Evolutionary conservation across 2,888 invertebrate genomes (phyloP).

Genomic region (Eristalis tenax): DNA sequence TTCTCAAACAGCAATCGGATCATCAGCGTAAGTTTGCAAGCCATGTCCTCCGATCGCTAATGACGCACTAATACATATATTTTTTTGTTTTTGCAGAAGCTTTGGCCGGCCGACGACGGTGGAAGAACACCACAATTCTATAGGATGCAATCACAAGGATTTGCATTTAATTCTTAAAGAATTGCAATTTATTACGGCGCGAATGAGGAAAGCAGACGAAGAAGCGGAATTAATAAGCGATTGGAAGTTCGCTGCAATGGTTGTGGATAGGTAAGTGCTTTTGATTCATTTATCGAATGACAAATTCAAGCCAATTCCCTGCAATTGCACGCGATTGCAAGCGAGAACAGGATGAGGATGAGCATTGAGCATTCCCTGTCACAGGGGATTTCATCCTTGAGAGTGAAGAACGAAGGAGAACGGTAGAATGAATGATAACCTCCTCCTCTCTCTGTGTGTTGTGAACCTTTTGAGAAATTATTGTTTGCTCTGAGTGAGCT

Average conservation of each 20-base stretch:
- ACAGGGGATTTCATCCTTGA: not conserved
- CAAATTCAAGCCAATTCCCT: not conserved
- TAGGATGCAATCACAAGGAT: slow-evolving; percentile 90
- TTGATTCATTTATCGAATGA: not conserved
- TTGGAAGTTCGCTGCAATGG: slow-evolving; percentile 99
- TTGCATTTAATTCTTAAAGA: slow-evolving; percentile 95
- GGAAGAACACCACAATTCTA: slow-evolving; percentile 85
- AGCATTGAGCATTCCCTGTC: not conserved
- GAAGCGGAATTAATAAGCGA: slow-evolving; percentile 96
- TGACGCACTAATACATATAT: no score
- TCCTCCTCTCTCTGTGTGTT: not conserved
- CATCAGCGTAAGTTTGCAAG: slow-evolving; percentile 84
- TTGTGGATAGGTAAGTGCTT: slow-evolving; percentile 91
- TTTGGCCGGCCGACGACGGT: slow-evolving; percentile 90
- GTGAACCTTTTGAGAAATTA: slow-evolving; percentile 8
- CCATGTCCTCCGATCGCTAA: no score
- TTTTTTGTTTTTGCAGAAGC: slow-evolving; percentile 78
- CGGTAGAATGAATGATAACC: no score
- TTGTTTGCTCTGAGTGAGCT: not conserved
- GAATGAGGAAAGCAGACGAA: slow-evolving; percentile 97
- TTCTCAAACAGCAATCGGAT: slow-evolving; percentile 84
- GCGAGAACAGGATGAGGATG: no score
- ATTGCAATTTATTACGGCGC: slow-evolving; percentile 95
- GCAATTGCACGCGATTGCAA: no score
- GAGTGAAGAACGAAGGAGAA: no score